A percentile compares a stretch with the other conserved stretches of the same genome.
Conservation (phyloP, 1,140 invertebrate genomes). For the Myzus persicae region DNA sequence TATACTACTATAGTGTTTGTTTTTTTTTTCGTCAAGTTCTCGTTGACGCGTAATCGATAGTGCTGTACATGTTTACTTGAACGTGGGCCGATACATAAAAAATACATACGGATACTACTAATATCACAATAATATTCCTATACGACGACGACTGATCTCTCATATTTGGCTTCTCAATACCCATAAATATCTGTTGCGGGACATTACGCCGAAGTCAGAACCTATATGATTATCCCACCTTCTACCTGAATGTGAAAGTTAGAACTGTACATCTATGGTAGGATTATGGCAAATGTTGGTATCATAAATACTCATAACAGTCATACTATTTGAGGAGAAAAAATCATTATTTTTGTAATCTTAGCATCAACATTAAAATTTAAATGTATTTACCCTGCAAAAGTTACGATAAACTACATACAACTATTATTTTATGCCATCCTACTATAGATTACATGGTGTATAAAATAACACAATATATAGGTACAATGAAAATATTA, state of each 20-base stretch:
- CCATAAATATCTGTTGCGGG: neutral
- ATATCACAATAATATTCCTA: neutral
- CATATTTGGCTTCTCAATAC: neutral
- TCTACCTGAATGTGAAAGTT: neutral
- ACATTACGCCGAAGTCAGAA: neutral
- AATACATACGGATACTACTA: neutral
- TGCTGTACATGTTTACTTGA: neutral
- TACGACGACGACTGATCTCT: neutral
- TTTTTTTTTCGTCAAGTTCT: conserved; percentile 32
- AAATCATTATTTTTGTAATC: no score
- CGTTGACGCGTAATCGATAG: conserved; percentile 57
- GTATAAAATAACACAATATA: no score
- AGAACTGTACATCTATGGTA: no score
- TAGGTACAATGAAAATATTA: no score
- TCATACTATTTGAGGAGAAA: no score
- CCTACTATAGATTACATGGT: no score
- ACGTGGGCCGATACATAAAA: neutral
- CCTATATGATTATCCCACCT: neutral
- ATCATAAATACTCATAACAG: no score
- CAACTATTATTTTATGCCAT: no score
- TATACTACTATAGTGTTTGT: neutral
- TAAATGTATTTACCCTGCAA: no score
- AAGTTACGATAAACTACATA: no score
- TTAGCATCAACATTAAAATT: no score
- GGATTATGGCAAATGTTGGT: no score